Evolutionary conservation across 23 tunicate genomes (phyloP), one percentile per base, ranked within the genome.

Genomic region (Clavelina lepadiformis): DNA sequence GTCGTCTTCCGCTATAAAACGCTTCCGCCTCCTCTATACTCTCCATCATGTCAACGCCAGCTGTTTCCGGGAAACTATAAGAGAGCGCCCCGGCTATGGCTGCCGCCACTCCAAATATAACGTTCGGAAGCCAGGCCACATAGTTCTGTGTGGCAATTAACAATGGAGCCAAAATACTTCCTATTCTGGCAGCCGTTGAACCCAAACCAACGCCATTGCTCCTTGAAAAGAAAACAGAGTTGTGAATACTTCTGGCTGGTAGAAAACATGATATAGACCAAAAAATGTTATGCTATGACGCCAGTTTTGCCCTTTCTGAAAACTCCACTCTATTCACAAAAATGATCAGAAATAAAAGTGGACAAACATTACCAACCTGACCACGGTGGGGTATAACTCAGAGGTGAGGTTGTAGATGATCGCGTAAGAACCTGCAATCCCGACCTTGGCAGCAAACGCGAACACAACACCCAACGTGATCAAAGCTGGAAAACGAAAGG

Each of bases 81-180:
- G 79, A 38, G 0, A 76, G 4, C 31, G 55, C 51, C 21, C 77
- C 83, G 18, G 80, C 93, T 0, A 71, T 18, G 29, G 51, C 33
- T n/a, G 77, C 78, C 2, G 26, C 57, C 30, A 63, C 79, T 6
- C 93, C 83, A 50, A 84, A 73, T 1, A 84, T 69, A 20, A 59
- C 73, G 61, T 77, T 63, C 4, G 93, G 93, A 1, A 84, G 83
- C 93, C 93, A 84, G 19, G 79, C 1, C 7, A 83, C 37, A 49
- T 38, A 53, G 19, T 76, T 47, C 35, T 80, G 87, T 0, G 80
- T 26, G 7, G 75, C 81, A n/a, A 88, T 69, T 18, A 80, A 49
- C 31, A 78, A 56, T 0, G 96, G 88, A 18, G 96, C 70, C n/a
- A 88, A 13, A 19, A 88, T 74, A 50, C 87, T 68, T 31, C 96